Percentiles rank a stretch among this genome's conserved stretches.
These are phyloP conservation scores for Eudyptes chrysolophus DNA, from an alignment of 2,113 vertebrate genomes.

Conservation along the genomic window DNA sequence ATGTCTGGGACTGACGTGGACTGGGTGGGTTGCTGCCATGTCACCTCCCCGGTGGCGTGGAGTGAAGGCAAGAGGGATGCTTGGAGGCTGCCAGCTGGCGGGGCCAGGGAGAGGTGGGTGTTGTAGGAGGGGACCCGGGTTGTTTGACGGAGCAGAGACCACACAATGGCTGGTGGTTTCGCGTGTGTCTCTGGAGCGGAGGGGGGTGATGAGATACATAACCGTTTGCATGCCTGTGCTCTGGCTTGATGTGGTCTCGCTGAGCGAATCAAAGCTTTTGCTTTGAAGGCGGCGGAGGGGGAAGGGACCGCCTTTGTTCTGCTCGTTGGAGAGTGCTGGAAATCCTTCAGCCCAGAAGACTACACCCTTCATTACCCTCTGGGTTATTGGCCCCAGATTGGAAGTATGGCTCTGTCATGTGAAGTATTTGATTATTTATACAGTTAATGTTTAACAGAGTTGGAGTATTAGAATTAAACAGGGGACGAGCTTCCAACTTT, in stretches of 20 bases:
- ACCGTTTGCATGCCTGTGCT: constrained; percentile 18
- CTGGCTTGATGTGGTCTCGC: constrained; percentile 58
- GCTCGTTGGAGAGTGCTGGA: constrained; percentile 8
- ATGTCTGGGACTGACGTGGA: neutral
- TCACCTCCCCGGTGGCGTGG: fast-evolving
- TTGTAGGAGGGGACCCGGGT: neutral
- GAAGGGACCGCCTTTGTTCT: constrained; percentile 64
- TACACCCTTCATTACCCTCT: constrained; percentile 58
- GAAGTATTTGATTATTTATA: constrained; percentile 67
- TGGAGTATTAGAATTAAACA: constrained; percentile 57
- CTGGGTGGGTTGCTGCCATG: neutral
- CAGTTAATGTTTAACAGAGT: constrained; percentile 68
- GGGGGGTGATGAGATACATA: constrained; percentile 16
- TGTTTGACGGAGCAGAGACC: neutral
- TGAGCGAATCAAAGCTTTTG: neutral
- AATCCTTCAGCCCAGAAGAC: constrained; percentile 55
- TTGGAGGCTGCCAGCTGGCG: fast-evolving
- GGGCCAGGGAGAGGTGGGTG: neutral
- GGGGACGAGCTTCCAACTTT: constrained; percentile 38
- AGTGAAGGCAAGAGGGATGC: neutral
- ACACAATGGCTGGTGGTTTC: constrained; percentile 24
- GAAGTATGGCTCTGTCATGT: constrained; percentile 52
- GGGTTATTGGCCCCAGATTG: constrained; percentile 60
- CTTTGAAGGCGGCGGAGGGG: constrained; percentile 50
- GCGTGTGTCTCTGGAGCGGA: neutral